Evolutionary conservation across 2,797 vertebrate genomes (phyloP).

Genomic region (Emydoidea blandingii): DNA sequence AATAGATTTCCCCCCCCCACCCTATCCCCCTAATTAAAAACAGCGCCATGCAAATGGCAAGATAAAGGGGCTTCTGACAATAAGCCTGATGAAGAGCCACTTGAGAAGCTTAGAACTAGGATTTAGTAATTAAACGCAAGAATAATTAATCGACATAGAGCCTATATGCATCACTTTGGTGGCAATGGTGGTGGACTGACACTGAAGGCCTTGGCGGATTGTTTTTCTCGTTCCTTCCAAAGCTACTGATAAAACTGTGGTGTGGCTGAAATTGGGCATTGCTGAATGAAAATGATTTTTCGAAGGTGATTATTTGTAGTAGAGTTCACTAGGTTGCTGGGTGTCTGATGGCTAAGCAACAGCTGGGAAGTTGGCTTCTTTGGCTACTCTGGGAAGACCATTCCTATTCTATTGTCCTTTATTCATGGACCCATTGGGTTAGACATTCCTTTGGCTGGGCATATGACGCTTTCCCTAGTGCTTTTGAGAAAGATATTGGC

Average conservation of each 20-base stretch:
- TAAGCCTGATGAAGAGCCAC: slow-evolving; percentile 74
- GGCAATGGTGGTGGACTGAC: slow-evolving; percentile 52
- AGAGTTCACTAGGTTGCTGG: background rate
- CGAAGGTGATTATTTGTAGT: background rate
- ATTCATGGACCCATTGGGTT: background rate
- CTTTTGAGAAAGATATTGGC: background rate
- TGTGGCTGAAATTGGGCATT: background rate
- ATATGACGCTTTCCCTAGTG: background rate
- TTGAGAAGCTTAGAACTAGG: slow-evolving; percentile 52
- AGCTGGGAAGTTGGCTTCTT: slow-evolving; percentile 26
- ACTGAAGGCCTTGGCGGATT: slow-evolving; percentile 46
- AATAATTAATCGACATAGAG: slow-evolving; percentile 75
- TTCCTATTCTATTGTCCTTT: background rate
- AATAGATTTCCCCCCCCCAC: slow-evolving; percentile 60
- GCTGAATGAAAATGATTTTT: background rate
- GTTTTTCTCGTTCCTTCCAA: slow-evolving; percentile 44
- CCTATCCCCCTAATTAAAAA: slow-evolving; percentile 77
- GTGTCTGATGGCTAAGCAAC: background rate
- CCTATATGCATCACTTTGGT: slow-evolving; percentile 53
- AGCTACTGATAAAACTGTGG: background rate
- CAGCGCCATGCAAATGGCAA: slow-evolving; percentile 67
- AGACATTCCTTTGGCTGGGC: background rate
- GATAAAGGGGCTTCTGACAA: slow-evolving; percentile 76
- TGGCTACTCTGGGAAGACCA: background rate
- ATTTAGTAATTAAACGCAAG: slow-evolving; percentile 76